Percentiles rank a stretch among this genome's conserved stretches.
Conservation (phyloP, 2,888 invertebrate genomes). For the Neoascia interrupta region DNA sequence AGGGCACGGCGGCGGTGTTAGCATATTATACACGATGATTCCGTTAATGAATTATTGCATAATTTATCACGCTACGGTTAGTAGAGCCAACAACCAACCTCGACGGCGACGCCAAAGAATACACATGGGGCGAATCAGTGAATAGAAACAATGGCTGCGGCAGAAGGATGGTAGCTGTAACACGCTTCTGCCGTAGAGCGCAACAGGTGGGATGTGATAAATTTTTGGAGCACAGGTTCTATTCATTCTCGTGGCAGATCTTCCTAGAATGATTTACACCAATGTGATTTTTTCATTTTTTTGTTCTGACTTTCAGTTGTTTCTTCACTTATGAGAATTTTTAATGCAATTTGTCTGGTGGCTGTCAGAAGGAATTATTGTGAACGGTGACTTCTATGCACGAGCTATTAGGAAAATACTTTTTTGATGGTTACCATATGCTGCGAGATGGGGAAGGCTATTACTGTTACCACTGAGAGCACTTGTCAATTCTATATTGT, state of each 20-base stretch:
- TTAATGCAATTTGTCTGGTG: constrained; percentile 43
- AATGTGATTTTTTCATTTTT: too few species aligned
- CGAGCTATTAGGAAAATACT: too few species aligned
- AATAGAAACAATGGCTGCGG: constrained; percentile 16
- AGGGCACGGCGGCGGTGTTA: neutral
- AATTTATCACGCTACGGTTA: constrained; percentile 44
- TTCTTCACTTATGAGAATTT: constrained; percentile 4
- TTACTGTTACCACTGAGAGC: too few species aligned
- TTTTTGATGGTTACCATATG: too few species aligned
- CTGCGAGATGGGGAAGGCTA: too few species aligned
- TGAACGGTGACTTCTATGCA: too few species aligned
- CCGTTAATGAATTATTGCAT: constrained; percentile 59
- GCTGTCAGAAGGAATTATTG: constrained; percentile 10
- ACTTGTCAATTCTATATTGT: too few species aligned
- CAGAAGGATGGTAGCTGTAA: neutral
- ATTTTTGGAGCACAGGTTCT: too few species aligned
- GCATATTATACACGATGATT: constrained; percentile 27
- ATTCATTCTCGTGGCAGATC: too few species aligned
- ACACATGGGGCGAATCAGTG: constrained; percentile 26
- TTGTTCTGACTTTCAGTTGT: too few species aligned
- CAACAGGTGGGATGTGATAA: constrained; percentile 49
- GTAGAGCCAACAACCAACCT: constrained; percentile 21
- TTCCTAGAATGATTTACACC: constrained; percentile 36
- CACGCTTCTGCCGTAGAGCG: constrained; percentile 2
- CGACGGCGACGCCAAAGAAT: constrained; percentile 3